Evolutionary conservation across 2,113 vertebrate species (phyloP), one percentile per base, ranked within the genome.

Genomic region (Cranoglanis bouderius): DNA sequence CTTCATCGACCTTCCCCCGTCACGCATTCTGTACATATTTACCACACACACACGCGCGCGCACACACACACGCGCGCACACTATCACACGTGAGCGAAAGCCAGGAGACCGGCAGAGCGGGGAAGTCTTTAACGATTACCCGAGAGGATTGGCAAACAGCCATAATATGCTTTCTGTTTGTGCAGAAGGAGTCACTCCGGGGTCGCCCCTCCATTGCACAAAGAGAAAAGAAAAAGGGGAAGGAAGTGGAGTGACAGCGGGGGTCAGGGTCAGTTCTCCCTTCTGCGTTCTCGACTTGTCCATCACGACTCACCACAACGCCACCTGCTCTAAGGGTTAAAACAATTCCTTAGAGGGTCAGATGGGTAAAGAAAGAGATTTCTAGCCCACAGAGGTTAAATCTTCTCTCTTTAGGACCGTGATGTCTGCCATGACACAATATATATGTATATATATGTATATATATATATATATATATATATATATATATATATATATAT

Each of bases 261-360:
- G 29, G 8, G n/a, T 57, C 13, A 6, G 29, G n/a, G n/a, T n/a
- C n/a, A n/a, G n/a, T n/a, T n/a, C n/a, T n/a, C n/a, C n/a, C n/a
- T 21, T 82, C n/a, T 59, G 19, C 21, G 4, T 57, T 40, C 19
- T 40, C 53, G 0, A 12, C 21, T 40, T 13, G 19, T 19, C 13
- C 49, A 35, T 81, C 78, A n/a, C 26, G 0, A 26, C 40, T 29
- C 26, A 4, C 78, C 59, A 21, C 84, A 19, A 0, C 32, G 24
- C 80, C 84, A 49, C 65, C 38, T 40, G 65, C 49, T 24, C 70
- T 5, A 10, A 24, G 78, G 78, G 91, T 88, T 90, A 89, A 90
- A 84, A 86, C 84, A 67, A 85, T 75, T 81, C 46, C 80, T 84
- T 8, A 49, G 63, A 63, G 26, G 75, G 91, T 72, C 89, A 83